Evolutionary conservation across 2,888 invertebrate genomes (phyloP).

Genomic region (Parthenolecanium corni): DNA sequence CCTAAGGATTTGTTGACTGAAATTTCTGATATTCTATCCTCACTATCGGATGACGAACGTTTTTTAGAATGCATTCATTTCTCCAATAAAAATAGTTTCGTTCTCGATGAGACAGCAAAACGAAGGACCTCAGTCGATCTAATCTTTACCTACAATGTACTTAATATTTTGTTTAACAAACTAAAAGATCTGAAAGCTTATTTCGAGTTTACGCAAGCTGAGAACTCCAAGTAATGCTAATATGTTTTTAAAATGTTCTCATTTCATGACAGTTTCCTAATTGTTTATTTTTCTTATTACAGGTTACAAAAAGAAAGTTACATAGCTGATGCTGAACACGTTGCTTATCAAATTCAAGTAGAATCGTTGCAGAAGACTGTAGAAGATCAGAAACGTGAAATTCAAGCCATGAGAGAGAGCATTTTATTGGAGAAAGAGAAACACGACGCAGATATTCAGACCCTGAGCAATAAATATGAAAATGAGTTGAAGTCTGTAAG

Average conservation of each 20-base stretch:
- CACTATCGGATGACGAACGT: slow-evolving; percentile 17
- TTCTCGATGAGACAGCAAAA: slow-evolving; percentile 2
- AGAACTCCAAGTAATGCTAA: slow-evolving; percentile 5
- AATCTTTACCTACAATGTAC: slow-evolving; percentile 23
- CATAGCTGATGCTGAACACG: slow-evolving; percentile 14
- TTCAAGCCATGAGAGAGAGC: not conserved
- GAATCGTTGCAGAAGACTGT: slow-evolving; percentile 17
- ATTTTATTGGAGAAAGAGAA: not conserved
- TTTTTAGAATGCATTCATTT: slow-evolving; percentile 19
- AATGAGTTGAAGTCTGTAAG: slow-evolving; percentile 11
- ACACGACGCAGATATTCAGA: slow-evolving; percentile 5
- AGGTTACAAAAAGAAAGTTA: slow-evolving; percentile 10
- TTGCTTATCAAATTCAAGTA: slow-evolving; percentile 19
- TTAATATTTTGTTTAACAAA: slow-evolving; percentile 13
- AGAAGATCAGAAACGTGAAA: slow-evolving; percentile 5
- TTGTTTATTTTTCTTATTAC: not conserved
- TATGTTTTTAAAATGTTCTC: not conserved
- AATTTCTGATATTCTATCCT: slow-evolving; percentile 17
- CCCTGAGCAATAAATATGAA: not conserved
- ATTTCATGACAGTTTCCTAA: not conserved
- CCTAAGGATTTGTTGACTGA: slow-evolving; percentile 14
- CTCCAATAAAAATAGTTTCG: slow-evolving; percentile 15
- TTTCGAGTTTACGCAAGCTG: slow-evolving; percentile 7
- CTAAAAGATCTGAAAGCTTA: slow-evolving; percentile 16
- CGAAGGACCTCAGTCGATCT: slow-evolving; percentile 9